Percentiles rank a stretch among this genome's conserved stretches.
Evolutionary conservation across 53 echinoderm and acorn worm genomes (phyloP).

Genomic region (Hippasteria phrygiana): DNA sequence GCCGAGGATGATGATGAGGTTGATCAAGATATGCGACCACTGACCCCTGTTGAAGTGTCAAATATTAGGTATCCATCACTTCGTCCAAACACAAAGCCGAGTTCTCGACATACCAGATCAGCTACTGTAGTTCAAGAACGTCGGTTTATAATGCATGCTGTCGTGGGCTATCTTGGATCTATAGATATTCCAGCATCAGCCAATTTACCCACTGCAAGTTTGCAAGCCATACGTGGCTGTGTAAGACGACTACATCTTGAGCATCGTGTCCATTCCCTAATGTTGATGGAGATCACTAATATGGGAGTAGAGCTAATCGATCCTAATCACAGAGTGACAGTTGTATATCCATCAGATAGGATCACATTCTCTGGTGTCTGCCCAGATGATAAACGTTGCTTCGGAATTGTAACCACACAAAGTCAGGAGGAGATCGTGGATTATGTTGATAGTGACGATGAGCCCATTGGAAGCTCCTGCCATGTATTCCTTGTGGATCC

Average conservation of each 20-base stretch:
- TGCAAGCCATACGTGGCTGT: conserved; percentile 98
- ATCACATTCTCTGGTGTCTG: conserved; percentile 95
- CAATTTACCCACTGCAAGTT: conserved; percentile 95
- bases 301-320: conserved; percentile 86
- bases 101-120: conserved; percentile 18
- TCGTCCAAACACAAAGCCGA: conserved; percentile 1
- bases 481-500: conserved; percentile 98
- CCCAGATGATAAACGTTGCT: conserved; percentile 97
- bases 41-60: conserved; percentile 90
- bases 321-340: conserved; percentile 79
- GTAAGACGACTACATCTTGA: conserved; percentile 93
- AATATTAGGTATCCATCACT: conserved; percentile 89
- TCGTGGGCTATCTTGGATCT: conserved; percentile 96
- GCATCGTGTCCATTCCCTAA: conserved; percentile 91
- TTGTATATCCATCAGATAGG: conserved; percentile 88
- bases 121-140: conserved; percentile 15
- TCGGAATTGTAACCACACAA: conserved; percentile 95
- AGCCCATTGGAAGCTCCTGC: conserved; percentile 95
- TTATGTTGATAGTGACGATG: conserved; percentile 80
- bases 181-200: conserved; percentile 98
- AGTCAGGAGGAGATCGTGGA: conserved; percentile 67
- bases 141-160: conserved; percentile 70
- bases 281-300: conserved; percentile 91
- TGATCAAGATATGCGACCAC: conserved; percentile 77
- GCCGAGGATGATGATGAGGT: conserved; percentile 69